Percentiles rank a stretch among this genome's conserved stretches.
Evolutionary conservation across 1,140 invertebrate species (phyloP).

Genomic region (Drosophila baimaii): DNA sequence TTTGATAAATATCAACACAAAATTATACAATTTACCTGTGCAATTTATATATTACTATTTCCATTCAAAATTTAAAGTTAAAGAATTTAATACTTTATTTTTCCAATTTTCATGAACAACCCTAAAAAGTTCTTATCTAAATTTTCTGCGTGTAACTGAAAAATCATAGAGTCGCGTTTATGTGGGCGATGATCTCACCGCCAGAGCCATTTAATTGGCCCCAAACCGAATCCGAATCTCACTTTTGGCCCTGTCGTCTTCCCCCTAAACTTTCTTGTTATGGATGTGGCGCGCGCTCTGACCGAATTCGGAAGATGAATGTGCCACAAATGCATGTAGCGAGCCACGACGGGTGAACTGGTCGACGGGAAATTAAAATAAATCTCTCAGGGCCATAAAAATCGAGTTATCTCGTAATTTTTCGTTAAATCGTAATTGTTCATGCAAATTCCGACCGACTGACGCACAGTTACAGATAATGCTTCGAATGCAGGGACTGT

Average conservation of each 20-base stretch:
- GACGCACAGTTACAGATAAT: slow-evolving; percentile 44
- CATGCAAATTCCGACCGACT: slow-evolving; percentile 48
- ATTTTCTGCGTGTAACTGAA: slow-evolving; percentile 17
- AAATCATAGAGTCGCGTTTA: slow-evolving; percentile 45
- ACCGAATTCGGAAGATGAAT: slow-evolving; percentile 78
- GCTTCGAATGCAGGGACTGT: slow-evolving; percentile 30
- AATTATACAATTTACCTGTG: not conserved
- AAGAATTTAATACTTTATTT: not conserved
- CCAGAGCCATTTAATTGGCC: slow-evolving; percentile 71
- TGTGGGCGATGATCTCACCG: slow-evolving; percentile 79
- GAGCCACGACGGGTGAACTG: slow-evolving; percentile 16
- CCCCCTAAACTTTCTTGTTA: slow-evolving; percentile 44
- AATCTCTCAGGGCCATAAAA: slow-evolving; percentile 44
- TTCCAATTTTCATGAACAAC: not conserved
- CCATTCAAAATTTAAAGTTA: not conserved
- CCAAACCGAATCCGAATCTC: slow-evolving; percentile 50
- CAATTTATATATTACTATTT: not conserved
- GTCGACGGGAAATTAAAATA: slow-evolving; percentile 42
- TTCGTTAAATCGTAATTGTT: slow-evolving; percentile 54
- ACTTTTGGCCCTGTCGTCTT: slow-evolving; percentile 35
- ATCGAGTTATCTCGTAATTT: slow-evolving; percentile 50
- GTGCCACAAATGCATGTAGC: slow-evolving; percentile 62
- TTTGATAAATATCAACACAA: not conserved
- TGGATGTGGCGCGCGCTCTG: slow-evolving; percentile 63
- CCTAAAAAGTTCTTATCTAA: not conserved